These are phyloP conservation scores for Nephrotoma appendiculata DNA, from an alignment of 2,888 invertebrate genomes.

Conservation along the genomic window DNA sequence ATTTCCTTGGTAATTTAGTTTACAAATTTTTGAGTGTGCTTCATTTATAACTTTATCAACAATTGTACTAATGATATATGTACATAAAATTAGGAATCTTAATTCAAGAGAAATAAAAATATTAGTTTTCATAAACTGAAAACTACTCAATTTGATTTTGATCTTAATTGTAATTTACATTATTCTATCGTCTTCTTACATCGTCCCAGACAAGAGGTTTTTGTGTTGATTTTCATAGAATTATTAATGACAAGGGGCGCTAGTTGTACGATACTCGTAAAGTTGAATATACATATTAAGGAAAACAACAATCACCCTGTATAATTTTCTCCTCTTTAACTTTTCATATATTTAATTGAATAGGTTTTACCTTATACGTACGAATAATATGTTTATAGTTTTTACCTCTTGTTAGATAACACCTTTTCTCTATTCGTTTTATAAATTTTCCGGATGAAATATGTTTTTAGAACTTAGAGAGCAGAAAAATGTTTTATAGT, in stretches of 20 bases:
- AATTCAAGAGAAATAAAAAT: not conserved
- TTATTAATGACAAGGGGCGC: not conserved
- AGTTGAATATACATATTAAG: not conserved
- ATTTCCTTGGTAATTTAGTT: too few relatives aligned
- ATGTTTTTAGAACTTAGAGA: not conserved
- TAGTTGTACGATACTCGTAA: not conserved
- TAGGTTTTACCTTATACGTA: too few relatives aligned
- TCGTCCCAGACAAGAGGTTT: not conserved
- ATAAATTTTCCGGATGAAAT: not conserved
- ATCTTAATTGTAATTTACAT: not conserved
- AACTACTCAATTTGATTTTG: not conserved
- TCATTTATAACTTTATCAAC: too few relatives aligned
- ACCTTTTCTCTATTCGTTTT: not conserved
- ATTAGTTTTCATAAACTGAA: not conserved
- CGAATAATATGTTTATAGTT: not conserved
- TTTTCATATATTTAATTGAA: not conserved
- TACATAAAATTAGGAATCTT: not conserved
- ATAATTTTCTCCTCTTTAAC: not conserved
- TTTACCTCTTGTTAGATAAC: not conserved
- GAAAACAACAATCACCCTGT: not conserved
- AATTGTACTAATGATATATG: too few relatives aligned
- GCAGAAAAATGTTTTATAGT: not conserved
- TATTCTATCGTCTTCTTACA: not conserved
- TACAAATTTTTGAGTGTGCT: too few relatives aligned
- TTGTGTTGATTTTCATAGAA: not conserved